Evolutionary conservation across 2,797 vertebrate genomes (phyloP).

Genomic region (Eidolon dupreanum): DNA sequence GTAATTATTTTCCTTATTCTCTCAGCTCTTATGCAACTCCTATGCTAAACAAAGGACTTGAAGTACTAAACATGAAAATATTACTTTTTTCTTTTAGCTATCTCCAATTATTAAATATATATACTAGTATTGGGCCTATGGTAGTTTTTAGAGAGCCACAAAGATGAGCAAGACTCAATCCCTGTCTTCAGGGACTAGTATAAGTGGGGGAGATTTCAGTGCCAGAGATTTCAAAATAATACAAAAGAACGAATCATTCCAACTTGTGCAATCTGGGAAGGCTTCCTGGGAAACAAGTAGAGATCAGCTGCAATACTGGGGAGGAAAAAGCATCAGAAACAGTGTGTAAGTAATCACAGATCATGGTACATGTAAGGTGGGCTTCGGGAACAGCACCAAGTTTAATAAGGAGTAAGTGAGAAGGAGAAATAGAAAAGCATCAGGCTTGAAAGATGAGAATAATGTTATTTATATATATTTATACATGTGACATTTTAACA

Average conservation of each 20-base stretch:
- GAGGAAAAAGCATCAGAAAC: not conserved
- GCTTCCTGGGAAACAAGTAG: not conserved
- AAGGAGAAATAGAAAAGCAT: not conserved
- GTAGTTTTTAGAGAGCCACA: not conserved
- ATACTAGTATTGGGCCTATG: not conserved
- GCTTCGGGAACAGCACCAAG: not conserved
- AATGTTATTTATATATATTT: not conserved
- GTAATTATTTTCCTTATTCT: constrained; percentile 25
- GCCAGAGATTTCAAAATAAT: not conserved
- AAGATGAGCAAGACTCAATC: not conserved
- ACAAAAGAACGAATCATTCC: not conserved
- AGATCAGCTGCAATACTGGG: not conserved
- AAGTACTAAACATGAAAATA: not conserved
- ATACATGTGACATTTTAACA: not conserved
- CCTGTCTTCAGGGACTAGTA: not conserved
- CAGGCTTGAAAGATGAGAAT: not conserved
- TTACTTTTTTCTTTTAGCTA: not conserved
- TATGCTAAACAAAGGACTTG: not conserved
- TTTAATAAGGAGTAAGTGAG: not conserved
- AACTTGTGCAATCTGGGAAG: not conserved
- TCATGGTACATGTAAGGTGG: not conserved
- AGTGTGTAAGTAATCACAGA: not conserved
- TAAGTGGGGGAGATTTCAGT: not conserved
- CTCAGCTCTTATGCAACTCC: not conserved
- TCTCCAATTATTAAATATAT: not conserved